A percentile compares a stretch with the other conserved stretches of the same genome.
These are phyloP conservation scores for Tiliqua scincoides DNA, from an alignment of 2,113 vertebrate species.

Conservation along the genomic window DNA sequence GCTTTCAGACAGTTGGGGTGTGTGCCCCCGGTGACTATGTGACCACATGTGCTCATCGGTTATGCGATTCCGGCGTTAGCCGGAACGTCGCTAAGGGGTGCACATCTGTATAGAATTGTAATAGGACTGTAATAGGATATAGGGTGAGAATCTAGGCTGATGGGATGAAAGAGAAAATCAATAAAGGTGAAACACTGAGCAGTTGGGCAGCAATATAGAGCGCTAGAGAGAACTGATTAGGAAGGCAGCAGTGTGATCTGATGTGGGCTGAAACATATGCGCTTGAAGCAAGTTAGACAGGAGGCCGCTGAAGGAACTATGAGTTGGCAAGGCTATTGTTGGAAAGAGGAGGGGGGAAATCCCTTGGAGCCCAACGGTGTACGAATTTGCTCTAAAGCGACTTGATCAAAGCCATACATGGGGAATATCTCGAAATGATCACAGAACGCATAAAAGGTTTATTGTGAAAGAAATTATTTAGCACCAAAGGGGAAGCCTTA, in stretches of 20 bases:
- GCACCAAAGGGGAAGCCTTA: not conserved
- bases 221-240: not conserved
- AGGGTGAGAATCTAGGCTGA: too few relatives aligned
- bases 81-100: too few relatives aligned
- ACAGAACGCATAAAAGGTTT: not conserved
- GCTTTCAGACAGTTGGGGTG: too few relatives aligned
- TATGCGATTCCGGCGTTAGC: too few relatives aligned
- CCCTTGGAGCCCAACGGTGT: not conserved
- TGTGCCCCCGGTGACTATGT: too few relatives aligned
- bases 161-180: too few relatives aligned
- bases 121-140: too few relatives aligned
- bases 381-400: not conserved
- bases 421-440: not conserved
- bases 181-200: too few relatives aligned
- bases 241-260: not conserved
- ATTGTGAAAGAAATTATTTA: not conserved
- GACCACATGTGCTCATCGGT: too few relatives aligned
- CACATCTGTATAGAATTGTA: too few relatives aligned
- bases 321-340: not conserved
- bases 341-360: too few relatives aligned
- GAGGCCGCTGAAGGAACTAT: not conserved
- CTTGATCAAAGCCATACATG: slow-evolving; percentile 2
- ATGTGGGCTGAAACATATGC: not conserved
- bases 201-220: too few relatives aligned
- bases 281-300: not conserved